Evolutionary conservation across 2,113 vertebrate genomes (phyloP).

Genomic region (Theristicus caerulescens): DNA sequence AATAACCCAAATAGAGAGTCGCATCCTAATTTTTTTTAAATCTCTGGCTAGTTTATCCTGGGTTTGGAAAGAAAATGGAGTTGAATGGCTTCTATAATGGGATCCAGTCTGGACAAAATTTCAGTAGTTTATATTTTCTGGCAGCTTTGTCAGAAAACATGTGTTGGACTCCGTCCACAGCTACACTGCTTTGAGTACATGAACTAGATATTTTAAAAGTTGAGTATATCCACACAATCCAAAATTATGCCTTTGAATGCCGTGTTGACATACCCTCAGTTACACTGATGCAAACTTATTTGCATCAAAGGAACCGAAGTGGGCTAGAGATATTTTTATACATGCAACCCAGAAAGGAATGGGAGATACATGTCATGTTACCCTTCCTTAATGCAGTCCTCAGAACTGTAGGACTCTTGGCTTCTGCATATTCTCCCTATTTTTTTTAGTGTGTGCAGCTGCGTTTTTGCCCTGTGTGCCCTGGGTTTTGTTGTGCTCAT

Average conservation of each 20-base stretch:
- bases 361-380: neutral
- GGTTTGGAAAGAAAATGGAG: neutral
- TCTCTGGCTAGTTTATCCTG: neutral
- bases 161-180: neutral
- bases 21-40: neutral
- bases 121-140: slow-evolving; percentile 5
- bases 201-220: neutral
- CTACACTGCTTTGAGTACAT: neutral
- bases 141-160: neutral
- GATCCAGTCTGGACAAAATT: neutral
- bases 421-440: neutral
- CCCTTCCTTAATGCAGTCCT: neutral
- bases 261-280: neutral
- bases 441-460: neutral
- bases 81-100: neutral
- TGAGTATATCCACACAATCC: neutral
- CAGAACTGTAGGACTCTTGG: neutral
- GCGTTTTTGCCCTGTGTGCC: neutral
- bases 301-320: neutral
- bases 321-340: neutral
- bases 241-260: neutral
- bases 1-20: neutral
- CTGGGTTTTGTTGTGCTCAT: neutral
- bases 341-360: neutral
- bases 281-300: neutral